These are phyloP conservation scores for Drosophila vallismaia DNA, from an alignment of 2,888 invertebrate species.

Conservation along the genomic window DNA sequence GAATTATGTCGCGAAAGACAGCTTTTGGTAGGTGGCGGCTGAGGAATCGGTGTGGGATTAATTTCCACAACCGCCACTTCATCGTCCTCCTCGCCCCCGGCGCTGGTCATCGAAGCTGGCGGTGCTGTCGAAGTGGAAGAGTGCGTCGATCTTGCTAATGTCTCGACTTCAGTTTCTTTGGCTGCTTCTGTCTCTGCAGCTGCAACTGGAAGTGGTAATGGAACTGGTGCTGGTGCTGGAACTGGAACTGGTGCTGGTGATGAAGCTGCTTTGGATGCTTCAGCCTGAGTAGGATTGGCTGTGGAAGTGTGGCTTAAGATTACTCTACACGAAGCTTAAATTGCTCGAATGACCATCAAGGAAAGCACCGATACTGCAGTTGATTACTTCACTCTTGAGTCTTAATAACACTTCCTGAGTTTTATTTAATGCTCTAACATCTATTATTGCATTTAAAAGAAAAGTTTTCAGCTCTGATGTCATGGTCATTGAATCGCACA, in stretches of 20 bases:
- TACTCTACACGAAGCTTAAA: constrained; percentile 31
- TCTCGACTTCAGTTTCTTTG: constrained; percentile 8
- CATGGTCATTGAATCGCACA: constrained; percentile 5
- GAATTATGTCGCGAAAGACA: constrained; percentile 83
- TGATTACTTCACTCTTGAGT: constrained; percentile 15
- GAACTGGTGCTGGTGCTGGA: constrained; percentile 6
- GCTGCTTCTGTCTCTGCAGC: not conserved
- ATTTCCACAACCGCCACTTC: constrained; percentile 21
- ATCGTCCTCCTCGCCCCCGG: constrained; percentile 44
- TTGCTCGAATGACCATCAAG: constrained; percentile 14
- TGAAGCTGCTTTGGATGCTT: constrained; percentile 11
- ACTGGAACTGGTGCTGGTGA: constrained; percentile 26
- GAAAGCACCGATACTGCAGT: constrained; percentile 24
- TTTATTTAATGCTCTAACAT: constrained; percentile 1
- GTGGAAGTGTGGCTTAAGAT: constrained; percentile 42
- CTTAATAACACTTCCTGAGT: constrained; percentile 14
- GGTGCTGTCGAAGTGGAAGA: constrained; percentile 73
- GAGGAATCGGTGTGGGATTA: constrained; percentile 18
- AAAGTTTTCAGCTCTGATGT: constrained; percentile 6
- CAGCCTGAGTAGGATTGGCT: constrained; percentile 30
- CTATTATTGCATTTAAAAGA: constrained; percentile 14
- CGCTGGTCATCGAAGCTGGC: constrained; percentile 70
- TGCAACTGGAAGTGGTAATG: constrained; percentile 3
- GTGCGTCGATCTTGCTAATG: constrained; percentile 48
- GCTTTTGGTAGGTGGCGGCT: constrained; percentile 76